Base-by-base conservation (phyloP, 2,888 invertebrate genomes). In the Nysson spinosus region DNA sequence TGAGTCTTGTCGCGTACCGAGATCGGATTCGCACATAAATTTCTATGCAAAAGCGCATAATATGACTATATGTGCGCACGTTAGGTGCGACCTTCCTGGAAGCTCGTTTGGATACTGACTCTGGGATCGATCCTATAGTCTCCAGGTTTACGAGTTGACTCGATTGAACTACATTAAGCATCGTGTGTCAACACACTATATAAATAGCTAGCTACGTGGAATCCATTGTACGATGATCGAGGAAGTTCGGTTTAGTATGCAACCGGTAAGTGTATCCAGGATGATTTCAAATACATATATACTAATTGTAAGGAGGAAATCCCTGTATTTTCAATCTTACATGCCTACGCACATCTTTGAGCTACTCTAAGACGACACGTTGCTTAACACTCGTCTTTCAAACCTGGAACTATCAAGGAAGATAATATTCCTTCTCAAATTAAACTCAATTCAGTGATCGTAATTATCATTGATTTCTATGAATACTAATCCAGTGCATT, bases 141-240 rank as follows among this genome's bases (percentile, higher is more conserved):
- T 47, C 40, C 50, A 42, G 35, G 62, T 54, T 47, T 39, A 46
- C 62, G 50, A 46, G 50, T 39, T 50, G 56, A 63, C 64, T 75
- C 63, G 72, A 73, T 72, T 64, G 67, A 72, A 68, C 72, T 56
- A 55, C 68, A 68, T 75, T 63, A 72, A 75, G 55, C 58, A 42
- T 35, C 50, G 52, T 37, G 47, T 63, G 72, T 75, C 75, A 61
- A 75, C 68, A 68, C 37, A 40, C 26, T 60, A 51, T 58, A 60
- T 63, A 67, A 54, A 44, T 49, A 55, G 54, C 39, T 22, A 39
- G 40, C 42, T 22, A 46, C 28, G 24, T 30, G 17, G 19, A 16
- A 34, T 42, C 37, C 24, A 20, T 32, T 5, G n/a, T n/a, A 37
- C 44, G 28, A 30, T 11, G 37, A 35, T 14, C 11, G 20, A 28